Conservation (phyloP, 2,888 invertebrate genomes). For the Luperina nickerlii region DNA sequence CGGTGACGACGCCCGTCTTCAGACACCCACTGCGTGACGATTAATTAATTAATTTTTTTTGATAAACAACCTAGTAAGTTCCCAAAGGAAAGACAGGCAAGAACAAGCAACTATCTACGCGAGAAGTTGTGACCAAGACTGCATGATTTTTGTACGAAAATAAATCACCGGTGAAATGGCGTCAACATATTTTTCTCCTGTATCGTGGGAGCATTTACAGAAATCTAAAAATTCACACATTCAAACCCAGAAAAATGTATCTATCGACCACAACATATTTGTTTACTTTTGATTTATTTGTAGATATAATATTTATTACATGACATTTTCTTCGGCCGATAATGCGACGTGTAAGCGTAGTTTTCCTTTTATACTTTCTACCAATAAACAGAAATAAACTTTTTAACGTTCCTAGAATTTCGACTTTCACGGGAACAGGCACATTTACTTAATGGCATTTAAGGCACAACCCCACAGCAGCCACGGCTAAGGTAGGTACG, state of each 20-base stretch:
- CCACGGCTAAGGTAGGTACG: neutral
- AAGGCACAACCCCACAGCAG: neutral
- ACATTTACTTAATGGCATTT: constrained; percentile 15
- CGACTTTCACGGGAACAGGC: constrained; percentile 7
- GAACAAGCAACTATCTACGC: no score
- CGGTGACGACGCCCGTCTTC: neutral
- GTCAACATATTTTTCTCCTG: neutral
- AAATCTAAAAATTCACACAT: neutral
- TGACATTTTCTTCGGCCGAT: neutral
- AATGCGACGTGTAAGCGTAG: constrained; percentile 1
- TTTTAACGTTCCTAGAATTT: neutral
- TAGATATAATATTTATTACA: neutral
- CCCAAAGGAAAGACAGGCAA: neutral
- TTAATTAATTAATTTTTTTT: neutral
- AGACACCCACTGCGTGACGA: neutral
- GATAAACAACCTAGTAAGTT: no score
- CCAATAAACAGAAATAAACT: constrained; percentile 1
- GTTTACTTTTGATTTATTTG: neutral
- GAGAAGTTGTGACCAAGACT: neutral
- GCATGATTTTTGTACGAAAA: neutral
- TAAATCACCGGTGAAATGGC: neutral
- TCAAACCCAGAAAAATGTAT: neutral
- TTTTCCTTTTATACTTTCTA: neutral
- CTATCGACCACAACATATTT: neutral
- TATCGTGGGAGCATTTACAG: neutral